Evolutionary conservation across 1,140 invertebrate genomes (phyloP), one percentile per base, ranked within the genome.

Genomic region (Diplogasteroides magnus): DNA sequence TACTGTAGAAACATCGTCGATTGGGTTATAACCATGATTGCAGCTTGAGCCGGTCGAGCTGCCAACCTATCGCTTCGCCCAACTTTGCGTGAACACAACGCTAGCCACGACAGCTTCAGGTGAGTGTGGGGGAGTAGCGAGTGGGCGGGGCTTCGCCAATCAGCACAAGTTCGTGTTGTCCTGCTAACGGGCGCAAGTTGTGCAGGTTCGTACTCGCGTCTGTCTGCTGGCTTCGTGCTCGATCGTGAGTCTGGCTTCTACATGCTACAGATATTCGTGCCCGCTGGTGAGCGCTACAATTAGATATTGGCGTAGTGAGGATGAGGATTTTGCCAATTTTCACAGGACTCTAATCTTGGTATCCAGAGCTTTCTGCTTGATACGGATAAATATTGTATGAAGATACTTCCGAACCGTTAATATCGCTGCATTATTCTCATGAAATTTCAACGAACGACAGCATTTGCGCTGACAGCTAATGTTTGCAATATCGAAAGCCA

Each of bases 191-290:
- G n/a, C n/a, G 37, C 6, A 19, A 11, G 37, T 1, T 61, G 73
- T 76, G 58, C 80, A 96, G 94, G 94, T 87, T 94, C 96, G 87
- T 97, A 96, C 86, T 95, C 92, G 79, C 89, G 94, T 82, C 87
- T 97, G 88, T 90, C 92, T 74, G 94, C 92, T 87, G 91, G 94
- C 87, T 94, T 97, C 85, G 92, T 94, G 86, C 96, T 97, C 87
- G 93, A 94, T 74, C 90, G 94, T 74, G 94, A 92, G 79, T 94
- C 96, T 91, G 94, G 94, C 81, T 97, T 96, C 88, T 97, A 97
- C 88, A 87, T 97, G 82, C 96, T 97, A 86, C 94, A 97, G 87
- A 97, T 96, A 85, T 97, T 96, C 88, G 94, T 97, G 86, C 94
- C 94, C 77, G 95, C 93, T 84, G 37, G 37, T 48, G 37, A 48